Conservation (phyloP, 1,140 invertebrate genomes). For the Nebria ingens region DNA sequence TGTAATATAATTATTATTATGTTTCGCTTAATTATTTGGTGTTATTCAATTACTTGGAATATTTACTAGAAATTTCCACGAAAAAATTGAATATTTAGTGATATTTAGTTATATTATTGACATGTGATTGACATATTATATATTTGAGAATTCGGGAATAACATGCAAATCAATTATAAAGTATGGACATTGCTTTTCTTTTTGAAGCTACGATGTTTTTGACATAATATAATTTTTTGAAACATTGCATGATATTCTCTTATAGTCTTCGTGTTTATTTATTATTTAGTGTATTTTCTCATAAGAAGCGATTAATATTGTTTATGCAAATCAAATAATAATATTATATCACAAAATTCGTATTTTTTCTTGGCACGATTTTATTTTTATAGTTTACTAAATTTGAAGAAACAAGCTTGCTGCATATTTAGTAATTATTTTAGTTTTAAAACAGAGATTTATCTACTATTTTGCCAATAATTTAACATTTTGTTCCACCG, state of each 20-base stretch:
- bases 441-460: background rate
- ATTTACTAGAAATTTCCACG: background rate
- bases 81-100: background rate
- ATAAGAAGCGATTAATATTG: background rate
- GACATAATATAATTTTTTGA: background rate
- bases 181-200: background rate
- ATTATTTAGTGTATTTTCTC: background rate
- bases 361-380: background rate
- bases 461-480: background rate
- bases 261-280: background rate
- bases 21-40: background rate
- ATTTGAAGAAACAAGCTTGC: background rate
- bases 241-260: background rate
- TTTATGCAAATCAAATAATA: background rate
- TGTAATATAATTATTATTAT: background rate
- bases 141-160: background rate
- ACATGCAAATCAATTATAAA: background rate
- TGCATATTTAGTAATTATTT: conserved; percentile 1
- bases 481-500: background rate
- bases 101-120: background rate
- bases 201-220: background rate
- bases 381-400: background rate
- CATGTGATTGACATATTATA: background rate
- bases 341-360: background rate
- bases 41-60: background rate